phyloP scores from a whole-genome alignment of 2,113 vertebrate genomes.

The Lophura nycthemera region DNA sequence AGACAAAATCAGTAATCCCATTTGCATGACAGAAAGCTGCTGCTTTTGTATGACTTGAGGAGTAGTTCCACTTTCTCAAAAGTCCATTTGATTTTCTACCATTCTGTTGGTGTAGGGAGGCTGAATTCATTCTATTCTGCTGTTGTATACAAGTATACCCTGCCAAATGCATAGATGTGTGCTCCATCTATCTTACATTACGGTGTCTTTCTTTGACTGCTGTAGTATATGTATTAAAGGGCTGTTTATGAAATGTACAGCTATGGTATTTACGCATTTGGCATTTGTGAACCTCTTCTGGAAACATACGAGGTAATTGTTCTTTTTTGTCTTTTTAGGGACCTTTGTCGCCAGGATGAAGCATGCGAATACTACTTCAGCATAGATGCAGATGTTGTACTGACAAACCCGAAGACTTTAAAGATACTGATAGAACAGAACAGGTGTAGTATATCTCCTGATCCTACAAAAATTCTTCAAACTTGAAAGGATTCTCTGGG shows the following conservation, averaged over 20 bases:
- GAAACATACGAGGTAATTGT: background rate
- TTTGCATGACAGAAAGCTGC: background rate
- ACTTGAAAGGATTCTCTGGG: background rate
- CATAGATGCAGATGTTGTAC: conserved; percentile 92
- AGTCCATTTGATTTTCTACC: background rate
- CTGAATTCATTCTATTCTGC: background rate
- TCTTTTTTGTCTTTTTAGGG: conserved; percentile 78
- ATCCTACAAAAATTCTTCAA: background rate
- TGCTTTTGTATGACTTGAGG: background rate
- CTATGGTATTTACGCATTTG: background rate
- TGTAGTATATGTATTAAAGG: background rate
- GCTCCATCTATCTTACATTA: background rate
- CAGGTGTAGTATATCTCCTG: conserved; percentile 82
- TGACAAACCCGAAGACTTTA: conserved; percentile 91
- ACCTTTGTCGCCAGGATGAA: conserved; percentile 89
- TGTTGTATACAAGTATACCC: background rate
- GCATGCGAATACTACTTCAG: conserved; percentile 93
- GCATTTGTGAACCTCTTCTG: background rate
- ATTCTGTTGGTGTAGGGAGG: background rate
- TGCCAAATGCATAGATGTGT: background rate
- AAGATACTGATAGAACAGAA: conserved; percentile 96
- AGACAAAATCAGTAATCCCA: background rate
- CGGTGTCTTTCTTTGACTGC: background rate
- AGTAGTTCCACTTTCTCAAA: background rate
- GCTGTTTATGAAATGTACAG: background rate